phyloP scores from a whole-genome alignment of 30 jellyfish, hydroid and myxozoan genomes.

The Aurelia coerulea region DNA sequence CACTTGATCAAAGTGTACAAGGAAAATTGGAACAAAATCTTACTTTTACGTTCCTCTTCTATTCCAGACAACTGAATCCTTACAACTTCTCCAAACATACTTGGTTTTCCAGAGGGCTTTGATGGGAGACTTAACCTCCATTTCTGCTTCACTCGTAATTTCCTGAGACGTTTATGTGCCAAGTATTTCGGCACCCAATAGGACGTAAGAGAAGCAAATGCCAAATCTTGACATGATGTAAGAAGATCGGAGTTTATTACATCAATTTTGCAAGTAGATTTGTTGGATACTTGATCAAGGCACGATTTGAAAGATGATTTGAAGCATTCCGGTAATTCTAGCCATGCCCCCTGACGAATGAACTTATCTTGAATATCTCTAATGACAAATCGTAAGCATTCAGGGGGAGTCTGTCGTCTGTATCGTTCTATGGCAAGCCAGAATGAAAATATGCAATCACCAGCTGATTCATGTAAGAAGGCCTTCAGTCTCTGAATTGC shows the following conservation, averaged over 20 bases:
- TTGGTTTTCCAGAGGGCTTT: too few species aligned
- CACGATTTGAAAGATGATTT: constrained; percentile 14
- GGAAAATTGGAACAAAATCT: too few species aligned
- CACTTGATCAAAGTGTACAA: too few species aligned
- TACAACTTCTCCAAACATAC: too few species aligned
- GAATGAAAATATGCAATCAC: constrained; percentile 70
- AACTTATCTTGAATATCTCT: constrained; percentile 76
- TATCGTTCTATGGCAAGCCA: constrained; percentile 94
- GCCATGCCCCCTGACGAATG: constrained; percentile 73
- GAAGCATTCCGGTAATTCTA: constrained; percentile 51
- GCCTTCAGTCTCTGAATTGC: constrained; percentile 85
- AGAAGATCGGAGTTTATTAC: constrained; percentile 22
- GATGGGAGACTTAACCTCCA: constrained; percentile 41
- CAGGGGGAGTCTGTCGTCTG: constrained; percentile 79
- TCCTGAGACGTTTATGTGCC: constrained; percentile 48
- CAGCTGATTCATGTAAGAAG: constrained; percentile 79
- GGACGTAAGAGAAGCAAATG: constrained; percentile 35
- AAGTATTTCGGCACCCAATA: constrained; percentile 94
- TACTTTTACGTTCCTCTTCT: too few species aligned
- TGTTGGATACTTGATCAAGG: background rate
- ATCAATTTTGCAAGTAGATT: background rate
- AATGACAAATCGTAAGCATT: constrained; percentile 76
- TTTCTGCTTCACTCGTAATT: background rate
- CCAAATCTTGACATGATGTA: constrained; percentile 41
- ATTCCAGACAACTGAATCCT: too few species aligned